Conservation (phyloP, 2,888 invertebrate species). For the Girardia tigrina region DNA sequence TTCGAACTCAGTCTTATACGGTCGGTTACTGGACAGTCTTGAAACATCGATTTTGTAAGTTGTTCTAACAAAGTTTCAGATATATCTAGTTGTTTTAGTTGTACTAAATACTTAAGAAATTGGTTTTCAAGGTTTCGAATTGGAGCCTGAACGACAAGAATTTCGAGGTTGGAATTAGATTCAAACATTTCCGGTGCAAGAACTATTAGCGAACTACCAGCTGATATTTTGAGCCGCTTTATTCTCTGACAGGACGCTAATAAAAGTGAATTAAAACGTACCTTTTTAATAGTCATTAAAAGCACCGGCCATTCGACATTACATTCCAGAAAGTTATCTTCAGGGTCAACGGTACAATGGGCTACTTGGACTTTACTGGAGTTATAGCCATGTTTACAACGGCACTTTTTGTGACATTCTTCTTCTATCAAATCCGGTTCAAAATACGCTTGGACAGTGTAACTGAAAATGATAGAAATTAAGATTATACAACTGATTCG, state of each 20-base stretch:
- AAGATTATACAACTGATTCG: not conserved
- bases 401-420: not conserved
- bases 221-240: not conserved
- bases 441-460: not conserved
- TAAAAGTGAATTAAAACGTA: not conserved
- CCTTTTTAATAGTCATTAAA: not conserved
- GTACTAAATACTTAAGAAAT: not conserved
- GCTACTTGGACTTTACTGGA: not conserved
- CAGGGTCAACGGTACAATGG: not conserved
- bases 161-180: not conserved
- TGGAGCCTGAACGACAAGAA: not conserved
- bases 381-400: not conserved
- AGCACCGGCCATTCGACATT: slow-evolving; percentile 15
- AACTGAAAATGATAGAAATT: not conserved
- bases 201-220: not conserved
- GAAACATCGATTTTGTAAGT: not conserved
- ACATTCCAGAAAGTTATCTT: not conserved
- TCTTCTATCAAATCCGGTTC: not conserved
- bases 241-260: not conserved
- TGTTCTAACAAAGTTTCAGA: not conserved
- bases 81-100: not conserved
- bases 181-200: not conserved
- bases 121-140: not conserved
- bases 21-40: not conserved
- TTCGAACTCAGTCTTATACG: slow-evolving; percentile 1